Base-by-base conservation (phyloP, 2,113 vertebrate genomes). In the Myxocyprinus asiaticus region DNA sequence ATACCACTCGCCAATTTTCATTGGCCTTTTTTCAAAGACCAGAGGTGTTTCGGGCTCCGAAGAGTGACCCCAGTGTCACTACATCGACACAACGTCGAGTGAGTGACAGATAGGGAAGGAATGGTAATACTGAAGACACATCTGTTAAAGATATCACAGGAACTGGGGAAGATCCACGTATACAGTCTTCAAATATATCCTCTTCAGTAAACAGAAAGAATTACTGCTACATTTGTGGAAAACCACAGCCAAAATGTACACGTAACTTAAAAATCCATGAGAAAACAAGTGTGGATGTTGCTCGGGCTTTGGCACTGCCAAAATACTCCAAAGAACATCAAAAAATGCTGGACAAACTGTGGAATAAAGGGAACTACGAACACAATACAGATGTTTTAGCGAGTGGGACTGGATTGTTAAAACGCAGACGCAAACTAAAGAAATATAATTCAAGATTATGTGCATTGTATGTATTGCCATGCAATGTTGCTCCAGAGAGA, bases 191-290 rank as follows among this genome's bases (percentile, higher is more conserved):
- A n/a, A n/a, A n/a, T n/a, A 77, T 72, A 61, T 68, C 78, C 9
- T 55, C 14, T 77, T 55, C 62, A 51, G 44, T 12, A 63, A 71
- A 77, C 9, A n/a, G n/a, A n/a, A 83, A 83, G 68, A 80, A 65
- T 48, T 80, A 77, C 68, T 77, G 78, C 56, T 83, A 80, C 61
- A 77, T 73, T 45, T 83, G 82, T 83, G 78, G 73, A 8, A 83
- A 83, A 61, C 43, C 66, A 43, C 82, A 80, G 45, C 63, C 74
- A 15, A 77, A 77, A 62, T 74, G 51, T 3, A 44, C 79, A 42
- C 42, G 43, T 6, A 67, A 83, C 56, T 12, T 64, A 64, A 64
- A 64, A 59, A 42, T 63, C 9, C 22, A 63, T 42, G 61, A 63
- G 11, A 63, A 33, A 33, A 33, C 61, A 63, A 63, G 42, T 22